These are phyloP conservation scores for Leucopsar rothschildi DNA, from an alignment of 2,113 vertebrate species.

Conservation along the genomic window DNA sequence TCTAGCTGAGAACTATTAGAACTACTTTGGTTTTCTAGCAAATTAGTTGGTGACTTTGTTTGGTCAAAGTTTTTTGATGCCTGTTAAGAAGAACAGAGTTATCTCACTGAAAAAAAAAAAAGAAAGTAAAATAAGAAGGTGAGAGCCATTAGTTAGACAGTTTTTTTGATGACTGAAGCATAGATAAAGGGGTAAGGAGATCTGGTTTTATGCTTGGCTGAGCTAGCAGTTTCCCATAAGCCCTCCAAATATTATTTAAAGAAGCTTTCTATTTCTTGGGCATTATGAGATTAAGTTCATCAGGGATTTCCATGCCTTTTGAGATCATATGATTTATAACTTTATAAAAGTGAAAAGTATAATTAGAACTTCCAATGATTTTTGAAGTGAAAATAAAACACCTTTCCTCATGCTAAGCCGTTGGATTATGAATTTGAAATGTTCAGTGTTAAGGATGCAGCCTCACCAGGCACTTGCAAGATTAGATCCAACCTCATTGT, in stretches of 20 bases:
- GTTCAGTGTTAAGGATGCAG: background rate
- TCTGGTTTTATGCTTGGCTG: background rate
- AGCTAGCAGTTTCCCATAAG: background rate
- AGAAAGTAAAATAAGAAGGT: background rate
- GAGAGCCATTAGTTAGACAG: background rate
- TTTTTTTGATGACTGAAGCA: background rate
- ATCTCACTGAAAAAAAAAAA: background rate
- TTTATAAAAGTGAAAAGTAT: background rate
- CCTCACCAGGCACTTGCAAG: background rate
- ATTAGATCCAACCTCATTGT: background rate
- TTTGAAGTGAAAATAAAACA: background rate
- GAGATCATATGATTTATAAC: background rate
- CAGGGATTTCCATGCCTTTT: background rate
- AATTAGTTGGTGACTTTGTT: background rate
- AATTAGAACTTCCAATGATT: background rate
- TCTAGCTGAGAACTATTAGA: background rate
- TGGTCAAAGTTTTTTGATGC: background rate
- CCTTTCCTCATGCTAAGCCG: background rate
- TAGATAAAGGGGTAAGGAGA: background rate
- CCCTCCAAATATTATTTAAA: background rate
- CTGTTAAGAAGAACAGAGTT: background rate
- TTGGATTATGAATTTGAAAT: background rate
- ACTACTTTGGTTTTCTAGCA: background rate
- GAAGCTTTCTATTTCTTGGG: conserved; percentile 1
- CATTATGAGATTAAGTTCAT: conserved; percentile 18